phyloP scores from a whole-genome alignment of 2,797 vertebrate species.

The Pachyuromys duprasi region DNA sequence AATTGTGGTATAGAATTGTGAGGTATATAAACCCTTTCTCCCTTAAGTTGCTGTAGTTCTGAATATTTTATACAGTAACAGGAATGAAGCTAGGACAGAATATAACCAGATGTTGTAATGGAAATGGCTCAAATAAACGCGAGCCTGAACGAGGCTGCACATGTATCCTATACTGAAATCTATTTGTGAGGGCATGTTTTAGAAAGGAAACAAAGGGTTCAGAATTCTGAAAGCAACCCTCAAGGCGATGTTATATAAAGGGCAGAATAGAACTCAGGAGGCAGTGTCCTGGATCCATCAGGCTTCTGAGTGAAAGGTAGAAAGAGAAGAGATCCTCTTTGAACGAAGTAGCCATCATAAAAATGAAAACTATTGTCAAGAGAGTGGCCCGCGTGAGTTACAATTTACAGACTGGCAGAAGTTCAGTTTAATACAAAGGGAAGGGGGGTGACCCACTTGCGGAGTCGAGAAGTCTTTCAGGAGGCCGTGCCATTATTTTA shows the following conservation, averaged over 20 bases:
- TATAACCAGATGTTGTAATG: not conserved
- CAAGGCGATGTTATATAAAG: not conserved
- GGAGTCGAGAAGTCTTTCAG: constrained; percentile 29
- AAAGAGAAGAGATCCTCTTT: not conserved
- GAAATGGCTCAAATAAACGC: not conserved
- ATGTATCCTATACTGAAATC: not conserved
- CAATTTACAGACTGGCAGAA: not conserved
- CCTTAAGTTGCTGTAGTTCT: not conserved
- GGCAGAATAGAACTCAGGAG: not conserved
- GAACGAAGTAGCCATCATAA: not conserved
- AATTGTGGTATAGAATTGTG: not conserved
- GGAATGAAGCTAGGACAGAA: not conserved
- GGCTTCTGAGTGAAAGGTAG: not conserved
- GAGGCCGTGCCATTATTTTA: not conserved
- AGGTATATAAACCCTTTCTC: not conserved
- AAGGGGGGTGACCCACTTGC: not conserved
- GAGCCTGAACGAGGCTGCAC: not conserved
- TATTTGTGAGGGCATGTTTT: not conserved
- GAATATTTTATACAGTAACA: not conserved
- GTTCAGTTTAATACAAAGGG: not conserved
- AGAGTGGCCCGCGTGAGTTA: not conserved
- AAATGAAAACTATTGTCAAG: not conserved
- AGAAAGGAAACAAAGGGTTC: not conserved
- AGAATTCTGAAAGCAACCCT: constrained; percentile 4
- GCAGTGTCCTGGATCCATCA: not conserved